A percentile compares a stretch with the other conserved stretches of the same genome.
These are phyloP conservation scores for Nomada lathburiana DNA, from an alignment of 2,888 invertebrate species.

Conservation along the genomic window DNA sequence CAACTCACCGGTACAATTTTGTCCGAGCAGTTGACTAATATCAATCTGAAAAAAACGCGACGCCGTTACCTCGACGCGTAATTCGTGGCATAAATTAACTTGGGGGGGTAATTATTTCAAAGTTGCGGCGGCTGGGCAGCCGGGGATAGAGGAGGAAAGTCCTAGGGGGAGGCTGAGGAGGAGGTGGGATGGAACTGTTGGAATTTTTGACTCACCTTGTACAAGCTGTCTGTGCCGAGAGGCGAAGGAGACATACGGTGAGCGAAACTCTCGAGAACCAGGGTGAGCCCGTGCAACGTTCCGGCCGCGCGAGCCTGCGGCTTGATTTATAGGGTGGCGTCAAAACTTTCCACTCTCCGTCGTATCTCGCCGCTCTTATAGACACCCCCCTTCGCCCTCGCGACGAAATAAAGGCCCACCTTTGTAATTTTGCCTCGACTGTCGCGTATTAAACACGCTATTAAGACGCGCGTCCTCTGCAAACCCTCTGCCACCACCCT, in stretches of 20 bases:
- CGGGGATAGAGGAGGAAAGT: not conserved
- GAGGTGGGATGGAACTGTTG: constrained; percentile 59
- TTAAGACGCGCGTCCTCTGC: constrained; percentile 10
- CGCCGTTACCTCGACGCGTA: constrained; percentile 40
- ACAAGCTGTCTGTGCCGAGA: constrained; percentile 69
- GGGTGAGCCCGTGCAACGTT: constrained; percentile 73
- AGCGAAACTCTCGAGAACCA: constrained; percentile 74
- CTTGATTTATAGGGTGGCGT: constrained; percentile 83
- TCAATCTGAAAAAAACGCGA: constrained; percentile 53
- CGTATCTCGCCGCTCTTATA: constrained; percentile 75
- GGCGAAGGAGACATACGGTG: constrained; percentile 78
- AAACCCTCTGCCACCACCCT: not conserved
- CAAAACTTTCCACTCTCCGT: constrained; percentile 82
- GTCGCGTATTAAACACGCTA: constrained; percentile 14
- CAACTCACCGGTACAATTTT: not conserved
- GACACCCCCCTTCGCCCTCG: constrained; percentile 55
- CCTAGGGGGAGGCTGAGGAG: not conserved
- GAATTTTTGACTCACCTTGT: constrained; percentile 76
- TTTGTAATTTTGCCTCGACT: constrained; percentile 72
- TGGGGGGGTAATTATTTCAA: constrained; percentile 76
- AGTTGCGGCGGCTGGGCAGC: constrained; percentile 50
- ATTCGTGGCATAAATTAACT: constrained; percentile 76
- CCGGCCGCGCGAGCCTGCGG: constrained; percentile 72
- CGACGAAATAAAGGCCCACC: constrained; percentile 75
- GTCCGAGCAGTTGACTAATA: not conserved